Evolutionary conservation across 2,888 invertebrate species (phyloP).

Genomic region (Dexiosoma caninum): DNA sequence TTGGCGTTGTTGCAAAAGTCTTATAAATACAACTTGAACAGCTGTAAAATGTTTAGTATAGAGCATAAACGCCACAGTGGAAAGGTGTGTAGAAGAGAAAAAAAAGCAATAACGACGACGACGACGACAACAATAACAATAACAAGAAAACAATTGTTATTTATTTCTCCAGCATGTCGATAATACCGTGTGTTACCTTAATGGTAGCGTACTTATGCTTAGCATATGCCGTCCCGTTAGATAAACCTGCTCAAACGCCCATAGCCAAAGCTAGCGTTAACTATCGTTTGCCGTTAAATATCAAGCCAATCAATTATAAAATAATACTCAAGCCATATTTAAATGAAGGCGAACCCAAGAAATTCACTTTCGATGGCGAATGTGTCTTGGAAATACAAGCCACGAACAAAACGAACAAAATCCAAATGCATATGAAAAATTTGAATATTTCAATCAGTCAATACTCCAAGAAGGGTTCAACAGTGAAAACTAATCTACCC

Average conservation of each 20-base stretch:
- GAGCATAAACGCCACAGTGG: neutral
- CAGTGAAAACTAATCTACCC: conserved; percentile 66
- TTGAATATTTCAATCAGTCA: conserved; percentile 67
- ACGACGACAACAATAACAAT: neutral
- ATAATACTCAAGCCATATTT: conserved; percentile 80
- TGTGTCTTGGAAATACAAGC: conserved; percentile 79
- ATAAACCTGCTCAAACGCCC: conserved; percentile 42
- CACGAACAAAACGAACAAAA: conserved; percentile 72
- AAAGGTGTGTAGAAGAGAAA: conserved; percentile 2
- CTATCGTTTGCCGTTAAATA: conserved; percentile 71
- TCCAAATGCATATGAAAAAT: conserved; percentile 80
- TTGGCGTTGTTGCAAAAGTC: neutral
- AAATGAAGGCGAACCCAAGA: conserved; percentile 69
- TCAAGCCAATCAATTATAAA: conserved; percentile 80
- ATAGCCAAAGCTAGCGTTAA: conserved; percentile 46
- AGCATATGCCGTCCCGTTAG: conserved; percentile 61
- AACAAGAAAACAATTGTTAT: neutral
- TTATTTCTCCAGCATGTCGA: conserved; percentile 38
- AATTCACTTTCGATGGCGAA: conserved; percentile 75
- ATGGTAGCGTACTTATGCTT: conserved; percentile 66
- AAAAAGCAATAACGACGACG: neutral
- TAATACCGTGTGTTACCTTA: conserved; percentile 42
- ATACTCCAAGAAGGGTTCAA: conserved; percentile 65
- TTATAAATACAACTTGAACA: conserved; percentile 63
- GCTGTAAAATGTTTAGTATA: conserved; percentile 59